These are phyloP conservation scores for Euleptes europaea DNA, from an alignment of 2,113 vertebrate genomes.

Conservation along the genomic window DNA sequence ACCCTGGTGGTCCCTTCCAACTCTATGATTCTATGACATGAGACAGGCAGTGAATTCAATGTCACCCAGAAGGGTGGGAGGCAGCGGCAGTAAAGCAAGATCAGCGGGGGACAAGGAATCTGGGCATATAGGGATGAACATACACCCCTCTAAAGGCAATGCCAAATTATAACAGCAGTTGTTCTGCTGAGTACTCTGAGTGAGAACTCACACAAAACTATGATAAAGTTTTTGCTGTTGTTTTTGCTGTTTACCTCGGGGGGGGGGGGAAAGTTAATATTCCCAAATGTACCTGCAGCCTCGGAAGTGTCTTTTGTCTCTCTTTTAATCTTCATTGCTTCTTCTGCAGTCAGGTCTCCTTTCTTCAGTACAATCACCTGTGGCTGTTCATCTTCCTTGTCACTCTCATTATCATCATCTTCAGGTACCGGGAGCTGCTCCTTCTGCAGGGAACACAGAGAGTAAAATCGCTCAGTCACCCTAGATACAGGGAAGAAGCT, in stretches of 20 bases:
- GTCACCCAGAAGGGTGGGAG: not conserved
- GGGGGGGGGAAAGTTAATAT: not conserved
- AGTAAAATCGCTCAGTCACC: not conserved
- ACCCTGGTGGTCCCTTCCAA: too few relatives aligned
- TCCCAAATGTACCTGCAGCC: constrained; percentile 51
- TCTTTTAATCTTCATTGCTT: constrained; percentile 86
- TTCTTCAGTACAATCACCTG: constrained; percentile 90
- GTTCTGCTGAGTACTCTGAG: not conserved
- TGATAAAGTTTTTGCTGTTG: too few relatives aligned
- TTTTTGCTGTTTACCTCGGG: not conserved
- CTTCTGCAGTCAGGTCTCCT: constrained; percentile 88
- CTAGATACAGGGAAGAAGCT: not conserved
- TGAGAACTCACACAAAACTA: not conserved
- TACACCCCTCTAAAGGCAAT: not conserved
- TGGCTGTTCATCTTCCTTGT: constrained; percentile 91
- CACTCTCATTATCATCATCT: constrained; percentile 78
- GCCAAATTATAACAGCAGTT: not conserved
- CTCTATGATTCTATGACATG: too few relatives aligned
- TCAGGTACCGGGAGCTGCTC: constrained; percentile 78
- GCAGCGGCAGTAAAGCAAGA: not conserved
- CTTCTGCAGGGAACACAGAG: constrained; percentile 71
- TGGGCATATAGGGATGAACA: not conserved
- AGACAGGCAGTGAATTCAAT: not conserved
- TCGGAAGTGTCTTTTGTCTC: constrained; percentile 69
- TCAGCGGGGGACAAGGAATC: not conserved